These are phyloP conservation scores for Thymallus thymallus DNA, from an alignment of 2,113 vertebrate species.

Conservation along the genomic window DNA sequence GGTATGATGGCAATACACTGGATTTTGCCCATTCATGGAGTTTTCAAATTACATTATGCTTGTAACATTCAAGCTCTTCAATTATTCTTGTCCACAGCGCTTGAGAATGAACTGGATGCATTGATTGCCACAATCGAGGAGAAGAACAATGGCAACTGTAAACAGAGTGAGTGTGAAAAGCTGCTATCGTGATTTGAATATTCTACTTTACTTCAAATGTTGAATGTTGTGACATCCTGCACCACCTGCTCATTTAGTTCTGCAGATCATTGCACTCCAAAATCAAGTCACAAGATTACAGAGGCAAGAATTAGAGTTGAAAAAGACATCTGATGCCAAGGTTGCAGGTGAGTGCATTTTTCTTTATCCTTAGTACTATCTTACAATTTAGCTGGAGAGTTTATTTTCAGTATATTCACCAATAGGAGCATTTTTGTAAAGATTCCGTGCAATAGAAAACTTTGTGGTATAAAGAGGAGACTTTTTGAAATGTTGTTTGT, in stretches of 20 bases:
- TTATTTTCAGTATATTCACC: background rate
- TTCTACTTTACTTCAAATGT: background rate
- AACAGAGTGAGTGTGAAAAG: constrained; percentile 43
- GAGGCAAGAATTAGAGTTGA: background rate
- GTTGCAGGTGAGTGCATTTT: constrained; percentile 40
- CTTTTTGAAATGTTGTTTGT: background rate
- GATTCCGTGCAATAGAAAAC: no score
- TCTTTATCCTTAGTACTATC: no score
- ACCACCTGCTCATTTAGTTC: constrained; percentile 21
- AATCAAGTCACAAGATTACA: constrained; percentile 36
- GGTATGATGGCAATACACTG: background rate
- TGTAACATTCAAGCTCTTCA: background rate
- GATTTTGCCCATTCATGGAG: background rate
- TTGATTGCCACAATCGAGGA: constrained; percentile 33
- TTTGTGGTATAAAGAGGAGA: background rate
- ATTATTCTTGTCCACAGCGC: constrained; percentile 18
- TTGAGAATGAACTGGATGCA: constrained; percentile 3
- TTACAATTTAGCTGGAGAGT: no score
- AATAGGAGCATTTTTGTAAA: background rate
- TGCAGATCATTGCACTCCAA: constrained; percentile 34
- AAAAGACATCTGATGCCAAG: background rate
- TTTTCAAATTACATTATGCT: background rate
- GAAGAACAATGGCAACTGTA: constrained; percentile 35
- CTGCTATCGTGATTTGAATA: background rate
- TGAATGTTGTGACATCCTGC: background rate